A percentile compares a stretch with the other conserved stretches of the same genome.
Evolutionary conservation across 2,888 invertebrate species (phyloP).

Genomic region (Brachycybe producta): DNA sequence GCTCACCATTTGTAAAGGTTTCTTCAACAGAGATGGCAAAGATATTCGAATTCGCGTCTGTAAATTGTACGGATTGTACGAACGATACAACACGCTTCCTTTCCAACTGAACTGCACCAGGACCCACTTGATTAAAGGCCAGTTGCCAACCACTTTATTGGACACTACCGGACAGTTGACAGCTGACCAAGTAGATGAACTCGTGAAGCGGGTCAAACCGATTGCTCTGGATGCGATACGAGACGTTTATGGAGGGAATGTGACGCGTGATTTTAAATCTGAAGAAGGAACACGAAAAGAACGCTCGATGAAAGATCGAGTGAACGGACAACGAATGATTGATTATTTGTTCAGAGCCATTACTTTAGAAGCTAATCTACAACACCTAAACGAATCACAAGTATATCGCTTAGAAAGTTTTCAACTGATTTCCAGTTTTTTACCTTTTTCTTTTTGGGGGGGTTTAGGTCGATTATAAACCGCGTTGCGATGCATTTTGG

Average conservation of each 20-base stretch:
- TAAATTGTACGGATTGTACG: slow-evolving; percentile 22
- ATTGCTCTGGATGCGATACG: slow-evolving; percentile 49
- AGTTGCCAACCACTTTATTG: slow-evolving; percentile 54
- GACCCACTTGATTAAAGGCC: slow-evolving; percentile 47
- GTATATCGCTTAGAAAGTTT: background rate
- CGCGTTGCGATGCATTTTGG: slow-evolving; percentile 79
- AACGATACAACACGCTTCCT: slow-evolving; percentile 62
- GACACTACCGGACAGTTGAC: slow-evolving; percentile 54
- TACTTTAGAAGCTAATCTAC: background rate
- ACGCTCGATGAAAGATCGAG: background rate
- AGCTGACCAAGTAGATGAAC: slow-evolving; percentile 37
- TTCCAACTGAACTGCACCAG: slow-evolving; percentile 46
- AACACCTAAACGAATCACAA: background rate
- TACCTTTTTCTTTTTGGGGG: too few relatives aligned
- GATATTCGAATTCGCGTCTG: too few relatives aligned
- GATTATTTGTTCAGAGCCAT: background rate
- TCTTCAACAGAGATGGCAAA: background rate
- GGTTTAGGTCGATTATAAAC: slow-evolving; percentile 57
- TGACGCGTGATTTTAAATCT: background rate
- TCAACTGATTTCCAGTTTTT: too few relatives aligned
- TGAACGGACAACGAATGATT: background rate
- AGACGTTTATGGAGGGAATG: background rate
- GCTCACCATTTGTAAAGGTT: slow-evolving; percentile 44
- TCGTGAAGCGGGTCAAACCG: slow-evolving; percentile 43
- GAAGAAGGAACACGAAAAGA: background rate